Evolutionary conservation across 2,113 vertebrate genomes (phyloP), one percentile per base, ranked within the genome.

Genomic region (Ictalurus furcatus): DNA sequence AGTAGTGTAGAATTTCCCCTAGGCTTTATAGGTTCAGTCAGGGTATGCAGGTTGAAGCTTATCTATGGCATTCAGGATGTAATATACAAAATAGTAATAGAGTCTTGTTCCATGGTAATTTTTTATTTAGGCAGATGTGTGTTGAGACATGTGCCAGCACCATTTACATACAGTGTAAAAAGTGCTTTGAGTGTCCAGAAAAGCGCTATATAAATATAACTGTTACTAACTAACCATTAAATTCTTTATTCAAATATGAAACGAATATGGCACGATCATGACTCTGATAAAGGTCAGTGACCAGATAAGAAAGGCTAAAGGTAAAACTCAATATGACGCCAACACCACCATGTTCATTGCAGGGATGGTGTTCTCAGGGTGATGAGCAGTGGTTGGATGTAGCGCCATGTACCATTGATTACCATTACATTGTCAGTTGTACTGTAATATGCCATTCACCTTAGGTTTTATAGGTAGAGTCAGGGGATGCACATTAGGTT

Each of bases 61-160:
- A 34, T 76, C n/a, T 16, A 74, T 52, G 58, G 37, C 63, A 40
- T 34, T 34, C 63, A 40, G 71, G 11, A 54, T 56, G 63, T 65
- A 85, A 87, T 88, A 74, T 87, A 73, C 23, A 76, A 82, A 59
- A 80, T 78, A 88, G 44, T 69, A 84, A 82, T 88, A 85, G 79
- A 86, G 83, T 82, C 44, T 40, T 81, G 59, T 71, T 80, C 34
- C 11, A 1, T 74, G 63, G 12, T 76, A 28, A 80, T 90, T 83
- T 85, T 86, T 90, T 86, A 88, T 54, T 84, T 59, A 84, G 86
- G 88, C 88, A 88, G 78, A 58, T 87, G 63, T 85, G 71, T 85
- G 89, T 86, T 82, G 30, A 80, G 84, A 90, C 88, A 48, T 30
- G 59, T 63, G n/a, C 2, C 28, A 30, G 19, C 44, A 79, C 25